These are phyloP conservation scores for Mythimna lalbum DNA, from an alignment of 2,888 invertebrate genomes.

Conservation along the genomic window DNA sequence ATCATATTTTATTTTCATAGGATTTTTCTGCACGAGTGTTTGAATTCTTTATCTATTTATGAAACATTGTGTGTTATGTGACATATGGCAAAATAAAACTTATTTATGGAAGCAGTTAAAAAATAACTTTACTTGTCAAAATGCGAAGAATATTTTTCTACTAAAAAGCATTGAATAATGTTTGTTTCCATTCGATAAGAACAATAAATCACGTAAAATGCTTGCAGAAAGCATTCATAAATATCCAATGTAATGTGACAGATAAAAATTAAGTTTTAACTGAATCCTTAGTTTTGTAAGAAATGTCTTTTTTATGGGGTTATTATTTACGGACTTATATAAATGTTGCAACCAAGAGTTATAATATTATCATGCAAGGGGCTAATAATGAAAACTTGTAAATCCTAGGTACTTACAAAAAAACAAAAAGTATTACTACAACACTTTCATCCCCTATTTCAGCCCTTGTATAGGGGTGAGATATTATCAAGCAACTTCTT, in stretches of 20 bases:
- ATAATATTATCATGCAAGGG: too few relatives aligned
- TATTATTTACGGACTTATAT: not conserved
- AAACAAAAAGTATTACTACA: too few relatives aligned
- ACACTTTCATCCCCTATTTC: too few relatives aligned
- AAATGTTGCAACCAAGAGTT: not conserved
- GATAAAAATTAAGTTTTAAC: slow-evolving; percentile 3
- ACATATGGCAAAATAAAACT: not conserved
- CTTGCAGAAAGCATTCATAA: slow-evolving; percentile 22
- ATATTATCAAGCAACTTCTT: too few relatives aligned
- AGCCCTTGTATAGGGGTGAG: too few relatives aligned
- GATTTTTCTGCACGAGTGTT: slow-evolving; percentile 35
- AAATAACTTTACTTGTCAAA: not conserved
- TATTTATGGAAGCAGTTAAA: slow-evolving; percentile 6
- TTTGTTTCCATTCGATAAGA: slow-evolving; percentile 1
- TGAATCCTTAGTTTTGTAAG: not conserved
- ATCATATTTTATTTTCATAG: slow-evolving; percentile 63
- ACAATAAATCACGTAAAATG: slow-evolving; percentile 32
- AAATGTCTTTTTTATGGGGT: not conserved
- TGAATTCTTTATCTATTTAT: slow-evolving; percentile 2
- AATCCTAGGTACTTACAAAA: too few relatives aligned
- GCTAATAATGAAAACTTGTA: not conserved
- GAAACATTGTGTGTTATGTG: slow-evolving; percentile 1
- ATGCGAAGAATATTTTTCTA: not conserved
- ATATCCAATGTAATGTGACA: slow-evolving; percentile 13
- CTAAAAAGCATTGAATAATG: not conserved